These are phyloP conservation scores for Trichosurus vulpecula DNA, from an alignment of 2,797 vertebrate species.

Conservation along the genomic window DNA sequence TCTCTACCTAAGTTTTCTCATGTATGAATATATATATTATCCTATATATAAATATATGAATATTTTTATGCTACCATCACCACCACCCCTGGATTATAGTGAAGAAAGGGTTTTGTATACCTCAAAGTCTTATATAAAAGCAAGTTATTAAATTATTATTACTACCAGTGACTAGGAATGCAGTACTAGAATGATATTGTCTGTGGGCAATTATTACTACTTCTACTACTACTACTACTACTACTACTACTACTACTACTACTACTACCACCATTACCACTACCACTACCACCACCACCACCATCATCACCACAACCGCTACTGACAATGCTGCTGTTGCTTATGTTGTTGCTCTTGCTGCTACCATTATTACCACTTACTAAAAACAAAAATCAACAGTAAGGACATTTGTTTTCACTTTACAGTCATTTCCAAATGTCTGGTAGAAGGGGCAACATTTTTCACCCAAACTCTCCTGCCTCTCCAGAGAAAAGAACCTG, in stretches of 20 bases:
- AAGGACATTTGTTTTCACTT: not conserved
- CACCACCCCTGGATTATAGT: not conserved
- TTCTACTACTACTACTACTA: not conserved
- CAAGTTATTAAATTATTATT: not conserved
- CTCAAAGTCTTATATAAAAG: not conserved
- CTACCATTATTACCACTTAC: too few relatives aligned
- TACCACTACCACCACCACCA: not conserved
- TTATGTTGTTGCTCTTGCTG: too few relatives aligned
- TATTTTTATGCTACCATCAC: not conserved
- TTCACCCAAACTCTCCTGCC: not conserved
- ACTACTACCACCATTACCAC: too few relatives aligned
- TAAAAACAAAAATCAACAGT: too few relatives aligned
- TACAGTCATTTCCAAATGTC: not conserved
- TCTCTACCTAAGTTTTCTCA: too few relatives aligned
- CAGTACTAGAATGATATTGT: not conserved
- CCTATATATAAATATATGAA: too few relatives aligned
- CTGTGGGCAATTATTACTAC: not conserved
- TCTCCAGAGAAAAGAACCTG: not conserved
- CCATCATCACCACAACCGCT: too few relatives aligned
- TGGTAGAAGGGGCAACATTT: not conserved
- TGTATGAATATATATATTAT: too few relatives aligned
- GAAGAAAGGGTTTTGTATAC: not conserved
- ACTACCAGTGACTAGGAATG: not conserved
- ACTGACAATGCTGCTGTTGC: not conserved
- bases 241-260: too few relatives aligned